Percentiles rank a stretch among this genome's conserved stretches.
These are phyloP conservation scores for Cerceris rybyensis DNA, from an alignment of 2,888 invertebrate species.

Conservation along the genomic window DNA sequence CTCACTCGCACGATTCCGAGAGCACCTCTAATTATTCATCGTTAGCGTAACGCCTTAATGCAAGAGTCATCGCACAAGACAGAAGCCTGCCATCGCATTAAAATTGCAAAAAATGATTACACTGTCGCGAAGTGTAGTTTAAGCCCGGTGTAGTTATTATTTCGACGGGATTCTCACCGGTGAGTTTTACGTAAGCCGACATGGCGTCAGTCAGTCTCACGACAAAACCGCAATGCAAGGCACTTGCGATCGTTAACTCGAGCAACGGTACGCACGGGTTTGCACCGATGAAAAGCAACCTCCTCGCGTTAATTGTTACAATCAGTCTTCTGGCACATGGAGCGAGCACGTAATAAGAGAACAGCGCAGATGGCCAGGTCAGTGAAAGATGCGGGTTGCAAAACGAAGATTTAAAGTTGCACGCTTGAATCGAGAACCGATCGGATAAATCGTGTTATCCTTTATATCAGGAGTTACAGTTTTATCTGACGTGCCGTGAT, in stretches of 20 bases:
- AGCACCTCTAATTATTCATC: too few species aligned
- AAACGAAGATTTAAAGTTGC: constrained; percentile 24
- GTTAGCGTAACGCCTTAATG: too few species aligned
- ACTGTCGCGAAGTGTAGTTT: constrained; percentile 25
- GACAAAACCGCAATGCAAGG: constrained; percentile 18
- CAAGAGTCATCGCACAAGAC: too few species aligned
- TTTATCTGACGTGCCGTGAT: not conserved
- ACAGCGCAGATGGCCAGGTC: constrained; percentile 26
- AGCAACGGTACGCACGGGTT: constrained; percentile 29
- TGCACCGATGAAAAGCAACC: constrained; percentile 36
- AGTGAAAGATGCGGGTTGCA: constrained; percentile 29
- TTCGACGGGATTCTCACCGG: constrained; percentile 18
- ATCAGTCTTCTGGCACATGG: constrained; percentile 54
- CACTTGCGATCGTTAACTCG: constrained; percentile 47
- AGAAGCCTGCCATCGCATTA: not conserved
- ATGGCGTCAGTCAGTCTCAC: constrained; percentile 43
- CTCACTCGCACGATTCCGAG: too few species aligned
- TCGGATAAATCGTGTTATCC: constrained; percentile 2
- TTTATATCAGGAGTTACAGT: not conserved
- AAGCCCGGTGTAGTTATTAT: constrained; percentile 43
- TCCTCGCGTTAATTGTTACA: constrained; percentile 61
- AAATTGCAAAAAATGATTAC: not conserved
- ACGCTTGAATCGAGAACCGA: constrained; percentile 12
- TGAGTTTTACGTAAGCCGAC: constrained; percentile 44
- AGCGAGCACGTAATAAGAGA: constrained; percentile 32